phyloP scores from a whole-genome alignment of 2,888 invertebrate species.

The Rhaphigaster nebulosa region DNA sequence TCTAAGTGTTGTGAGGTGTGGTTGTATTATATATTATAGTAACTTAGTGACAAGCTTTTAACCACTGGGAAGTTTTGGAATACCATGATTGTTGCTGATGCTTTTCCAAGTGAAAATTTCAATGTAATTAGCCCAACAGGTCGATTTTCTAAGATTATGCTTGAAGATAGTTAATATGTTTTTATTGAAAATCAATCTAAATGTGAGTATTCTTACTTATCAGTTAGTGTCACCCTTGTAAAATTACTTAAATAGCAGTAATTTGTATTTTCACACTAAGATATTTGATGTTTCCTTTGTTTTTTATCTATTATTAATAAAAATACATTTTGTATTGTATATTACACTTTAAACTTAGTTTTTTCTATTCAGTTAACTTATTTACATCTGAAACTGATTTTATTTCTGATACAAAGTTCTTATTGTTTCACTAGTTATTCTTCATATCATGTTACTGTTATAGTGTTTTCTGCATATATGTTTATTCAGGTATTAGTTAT shows the following conservation, averaged over 20 bases:
- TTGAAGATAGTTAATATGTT: constrained; percentile 13
- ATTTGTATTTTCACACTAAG: not conserved
- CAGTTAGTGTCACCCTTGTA: not conserved
- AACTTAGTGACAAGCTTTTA: not conserved
- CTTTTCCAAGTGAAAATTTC: constrained; percentile 16
- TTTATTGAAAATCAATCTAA: not conserved
- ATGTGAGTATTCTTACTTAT: constrained; percentile 5
- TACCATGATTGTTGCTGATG: not conserved
- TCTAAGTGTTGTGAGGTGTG: constrained; percentile 40
- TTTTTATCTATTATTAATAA: not conserved
- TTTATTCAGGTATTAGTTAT: not conserved
- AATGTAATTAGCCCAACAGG: constrained; percentile 52
- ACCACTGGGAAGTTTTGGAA: not conserved
- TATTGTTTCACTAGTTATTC: not conserved
- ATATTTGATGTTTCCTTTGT: not conserved
- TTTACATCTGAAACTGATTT: not conserved
- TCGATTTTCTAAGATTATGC: constrained; percentile 34
- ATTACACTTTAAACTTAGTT: not conserved
- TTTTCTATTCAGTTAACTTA: not conserved
- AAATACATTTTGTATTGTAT: not conserved
- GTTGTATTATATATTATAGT: constrained; percentile 4
- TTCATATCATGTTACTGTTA: not conserved
- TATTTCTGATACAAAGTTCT: not conserved
- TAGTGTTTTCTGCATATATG: not conserved
- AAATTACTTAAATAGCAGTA: not conserved